Evolutionary conservation across 2,888 invertebrate species (phyloP).

Genomic region (Dynastes grantii): DNA sequence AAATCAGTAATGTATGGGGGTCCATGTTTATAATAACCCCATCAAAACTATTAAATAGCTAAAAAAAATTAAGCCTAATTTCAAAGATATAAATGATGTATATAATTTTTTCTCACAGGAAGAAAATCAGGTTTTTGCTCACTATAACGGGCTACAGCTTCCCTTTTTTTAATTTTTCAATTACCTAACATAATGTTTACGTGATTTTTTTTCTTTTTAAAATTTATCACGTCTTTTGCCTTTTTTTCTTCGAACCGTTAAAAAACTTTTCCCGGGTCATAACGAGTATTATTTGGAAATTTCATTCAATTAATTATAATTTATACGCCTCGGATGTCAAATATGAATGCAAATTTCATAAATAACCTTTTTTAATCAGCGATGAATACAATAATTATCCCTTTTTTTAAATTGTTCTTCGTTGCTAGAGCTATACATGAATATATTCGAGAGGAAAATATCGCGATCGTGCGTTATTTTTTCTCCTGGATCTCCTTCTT

Average conservation of each 20-base stretch:
- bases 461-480: constrained; percentile 8
- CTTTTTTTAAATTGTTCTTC: constrained; percentile 8
- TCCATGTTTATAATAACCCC: too few species aligned
- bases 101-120: too few species aligned
- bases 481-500: neutral
- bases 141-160: too few species aligned
- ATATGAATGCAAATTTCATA: constrained; percentile 27
- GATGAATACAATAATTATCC: constrained; percentile 40
- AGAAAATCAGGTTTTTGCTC: too few species aligned
- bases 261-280: neutral
- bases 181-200: too few species aligned
- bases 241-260: neutral
- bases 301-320: constrained; percentile 37
- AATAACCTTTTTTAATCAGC: constrained; percentile 38
- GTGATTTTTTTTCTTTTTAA: too few species aligned
- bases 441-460: neutral
- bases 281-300: constrained; percentile 38
- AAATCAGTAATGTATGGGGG: too few species aligned
- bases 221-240: neutral
- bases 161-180: too few species aligned
- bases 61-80: too few species aligned
- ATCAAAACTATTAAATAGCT: too few species aligned
- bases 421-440: neutral
- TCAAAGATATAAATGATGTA: too few species aligned
- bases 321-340: constrained; percentile 28